A percentile compares a stretch with the other conserved stretches of the same genome.
Conservation (phyloP, 2,888 invertebrate genomes). For the Troglohyphantes excavatus region DNA sequence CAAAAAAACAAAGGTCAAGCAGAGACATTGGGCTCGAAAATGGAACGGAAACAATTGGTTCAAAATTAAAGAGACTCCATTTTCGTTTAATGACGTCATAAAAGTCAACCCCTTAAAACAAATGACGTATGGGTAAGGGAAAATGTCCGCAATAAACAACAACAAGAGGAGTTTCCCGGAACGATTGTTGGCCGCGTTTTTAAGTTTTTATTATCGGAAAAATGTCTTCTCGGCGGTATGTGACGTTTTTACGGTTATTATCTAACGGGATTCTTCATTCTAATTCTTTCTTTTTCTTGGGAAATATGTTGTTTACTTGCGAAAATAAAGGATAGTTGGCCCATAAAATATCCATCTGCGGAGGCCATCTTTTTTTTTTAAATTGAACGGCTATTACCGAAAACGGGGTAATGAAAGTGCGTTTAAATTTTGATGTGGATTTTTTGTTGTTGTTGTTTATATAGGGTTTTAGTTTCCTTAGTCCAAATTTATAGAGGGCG, state of each 20-base stretch:
- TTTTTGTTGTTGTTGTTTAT: too few relatives aligned
- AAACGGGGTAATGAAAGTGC: too few relatives aligned
- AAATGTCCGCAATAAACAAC: background rate
- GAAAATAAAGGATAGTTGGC: constrained; percentile 23
- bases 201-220: constrained; percentile 23
- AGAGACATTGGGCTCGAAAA: background rate
- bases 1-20: constrained; percentile 30
- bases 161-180: background rate
- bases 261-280: constrained; percentile 14
- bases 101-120: constrained; percentile 27
- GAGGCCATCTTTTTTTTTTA: constrained; percentile 9
- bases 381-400: too few relatives aligned
- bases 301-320: constrained; percentile 38
- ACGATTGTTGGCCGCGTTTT: constrained; percentile 37
- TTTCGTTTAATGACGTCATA: constrained; percentile 37
- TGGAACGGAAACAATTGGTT: constrained; percentile 33
- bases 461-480: too few relatives aligned
- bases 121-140: constrained; percentile 23
- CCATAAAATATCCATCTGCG: constrained; percentile 35
- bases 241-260: constrained; percentile 64
- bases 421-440: too few relatives aligned
- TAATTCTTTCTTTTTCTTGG: constrained; percentile 13
- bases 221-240: constrained; percentile 19
- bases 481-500: too few relatives aligned
- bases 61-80: constrained; percentile 40